phyloP scores from a whole-genome alignment of 1,140 invertebrate genomes.

The Mylabris phalerata region DNA sequence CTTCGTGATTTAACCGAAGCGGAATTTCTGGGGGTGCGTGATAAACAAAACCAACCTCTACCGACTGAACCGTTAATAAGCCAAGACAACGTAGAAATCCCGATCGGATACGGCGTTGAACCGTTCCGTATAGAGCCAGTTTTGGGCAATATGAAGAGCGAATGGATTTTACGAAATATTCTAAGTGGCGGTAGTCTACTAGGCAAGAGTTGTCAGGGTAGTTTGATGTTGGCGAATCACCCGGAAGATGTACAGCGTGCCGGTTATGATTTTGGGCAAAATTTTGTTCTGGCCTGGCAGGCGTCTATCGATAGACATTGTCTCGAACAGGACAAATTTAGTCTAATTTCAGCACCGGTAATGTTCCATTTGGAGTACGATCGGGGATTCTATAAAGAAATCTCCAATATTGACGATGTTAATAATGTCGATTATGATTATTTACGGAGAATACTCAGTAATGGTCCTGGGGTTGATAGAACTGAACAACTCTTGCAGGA shows the following conservation, averaged over 20 bases:
- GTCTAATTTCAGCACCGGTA: conserved; percentile 71
- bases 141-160: conserved; percentile 44
- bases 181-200: conserved; percentile 73
- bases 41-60: conserved; percentile 60
- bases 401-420: conserved; percentile 60
- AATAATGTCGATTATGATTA: conserved; percentile 58
- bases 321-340: conserved; percentile 45
- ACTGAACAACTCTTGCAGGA: conserved; percentile 66
- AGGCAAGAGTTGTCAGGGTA: conserved; percentile 79
- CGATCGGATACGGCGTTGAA: conserved; percentile 23
- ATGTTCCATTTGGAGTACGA: conserved; percentile 73
- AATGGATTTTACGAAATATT: conserved; percentile 78
- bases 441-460: conserved; percentile 43
- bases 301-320: conserved; percentile 51
- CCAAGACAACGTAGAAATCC: conserved; percentile 20
- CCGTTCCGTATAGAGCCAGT: conserved; percentile 29
- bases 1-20: conserved; percentile 79
- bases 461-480: conserved; percentile 62
- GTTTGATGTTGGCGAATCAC: conserved; percentile 76
- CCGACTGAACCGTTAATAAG: conserved; percentile 52
- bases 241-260: conserved; percentile 57
- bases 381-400: conserved; percentile 60
- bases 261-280: conserved; percentile 84
- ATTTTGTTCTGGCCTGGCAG: conserved; percentile 84
- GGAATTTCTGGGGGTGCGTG: conserved; percentile 77